Evolutionary conservation across 2,797 vertebrate genomes (phyloP).

Genomic region (Merluccius polli): DNA sequence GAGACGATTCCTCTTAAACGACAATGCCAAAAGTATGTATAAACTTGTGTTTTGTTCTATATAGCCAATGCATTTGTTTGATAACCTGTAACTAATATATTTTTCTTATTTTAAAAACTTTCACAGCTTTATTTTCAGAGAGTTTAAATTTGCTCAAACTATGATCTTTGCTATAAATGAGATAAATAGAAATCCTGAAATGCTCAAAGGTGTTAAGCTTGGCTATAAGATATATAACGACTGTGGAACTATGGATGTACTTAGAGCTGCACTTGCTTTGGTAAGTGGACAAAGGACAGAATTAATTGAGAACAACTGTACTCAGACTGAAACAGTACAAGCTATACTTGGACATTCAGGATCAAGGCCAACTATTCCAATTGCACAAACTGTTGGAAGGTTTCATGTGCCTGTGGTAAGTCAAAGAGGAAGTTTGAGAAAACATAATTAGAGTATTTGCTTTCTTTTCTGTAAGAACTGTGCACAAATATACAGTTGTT

Average conservation of each 20-base stretch:
- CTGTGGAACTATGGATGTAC: conserved; percentile 72
- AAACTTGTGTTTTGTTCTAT: not conserved
- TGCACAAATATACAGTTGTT: not conserved
- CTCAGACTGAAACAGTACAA: conserved; percentile 55
- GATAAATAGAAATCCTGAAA: conserved; percentile 63
- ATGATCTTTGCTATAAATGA: conserved; percentile 76
- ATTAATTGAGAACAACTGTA: conserved; percentile 50
- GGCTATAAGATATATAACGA: conserved; percentile 73
- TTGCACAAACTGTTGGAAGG: conserved; percentile 65
- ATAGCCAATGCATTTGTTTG: not conserved
- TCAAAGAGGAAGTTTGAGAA: conserved; percentile 17
- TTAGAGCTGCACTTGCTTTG: conserved; percentile 68
- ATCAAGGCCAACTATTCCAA: conserved; percentile 72
- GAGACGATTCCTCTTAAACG: conserved; percentile 55
- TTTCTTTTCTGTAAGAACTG: not conserved
- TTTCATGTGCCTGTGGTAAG: conserved; percentile 76
- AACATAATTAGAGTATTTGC: not conserved
- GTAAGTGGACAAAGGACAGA: conserved; percentile 52
- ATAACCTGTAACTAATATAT: not conserved
- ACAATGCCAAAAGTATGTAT: conserved; percentile 71
- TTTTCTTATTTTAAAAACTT: conserved; percentile 1
- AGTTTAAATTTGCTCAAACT: conserved; percentile 74
- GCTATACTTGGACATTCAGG: conserved; percentile 77
- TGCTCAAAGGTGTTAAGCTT: conserved; percentile 63
- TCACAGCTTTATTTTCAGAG: conserved; percentile 72